A percentile compares a stretch with the other conserved stretches of the same genome.
Conservation (phyloP, 2,113 vertebrate genomes). For the Neodon shergylaensis region DNA sequence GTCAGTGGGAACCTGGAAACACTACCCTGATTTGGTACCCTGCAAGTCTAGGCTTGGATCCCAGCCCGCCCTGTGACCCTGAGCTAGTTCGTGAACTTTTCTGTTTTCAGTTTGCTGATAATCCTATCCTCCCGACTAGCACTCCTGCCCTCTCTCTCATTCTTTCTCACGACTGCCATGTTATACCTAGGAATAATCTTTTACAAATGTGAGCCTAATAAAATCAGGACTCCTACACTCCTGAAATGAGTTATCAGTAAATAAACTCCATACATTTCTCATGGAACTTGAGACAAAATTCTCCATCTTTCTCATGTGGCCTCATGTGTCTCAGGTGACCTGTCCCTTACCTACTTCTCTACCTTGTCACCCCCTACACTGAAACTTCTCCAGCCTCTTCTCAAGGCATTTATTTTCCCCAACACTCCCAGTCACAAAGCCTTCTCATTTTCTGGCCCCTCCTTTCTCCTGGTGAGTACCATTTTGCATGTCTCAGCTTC, state of each 20-base stretch:
- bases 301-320: background rate
- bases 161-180: background rate
- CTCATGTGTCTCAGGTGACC: background rate
- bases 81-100: background rate
- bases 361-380: accelerated
- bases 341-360: background rate
- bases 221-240: background rate
- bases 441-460: background rate
- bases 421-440: background rate
- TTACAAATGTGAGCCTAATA: slow-evolving; percentile 4
- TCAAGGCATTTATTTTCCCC: background rate
- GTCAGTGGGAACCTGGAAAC: background rate
- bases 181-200: background rate
- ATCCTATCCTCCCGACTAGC: background rate
- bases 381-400: background rate
- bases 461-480: background rate
- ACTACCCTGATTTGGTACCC: background rate
- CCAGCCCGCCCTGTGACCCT: background rate
- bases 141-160: background rate
- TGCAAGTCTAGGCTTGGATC: background rate
- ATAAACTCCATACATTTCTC: background rate
- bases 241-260: background rate
- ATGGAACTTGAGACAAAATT: background rate
- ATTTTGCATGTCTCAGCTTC: background rate
- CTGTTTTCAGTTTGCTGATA: background rate